These are phyloP conservation scores for Misgurnus anguillicaudatus DNA, from an alignment of 2,113 vertebrate genomes.

Conservation along the genomic window DNA sequence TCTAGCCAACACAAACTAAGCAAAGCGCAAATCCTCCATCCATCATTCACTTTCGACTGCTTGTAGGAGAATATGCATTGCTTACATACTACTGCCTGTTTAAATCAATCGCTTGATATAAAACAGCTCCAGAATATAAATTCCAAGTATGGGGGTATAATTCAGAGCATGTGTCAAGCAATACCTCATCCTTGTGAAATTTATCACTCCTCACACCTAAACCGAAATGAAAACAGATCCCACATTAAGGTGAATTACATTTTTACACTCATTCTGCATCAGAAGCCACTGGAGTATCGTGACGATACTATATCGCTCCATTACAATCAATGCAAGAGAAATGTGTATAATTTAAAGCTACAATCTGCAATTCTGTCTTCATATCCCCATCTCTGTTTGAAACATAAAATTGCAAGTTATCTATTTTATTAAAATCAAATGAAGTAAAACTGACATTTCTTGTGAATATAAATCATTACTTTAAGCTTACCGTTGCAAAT, in stretches of 20 bases:
- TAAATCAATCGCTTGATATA: neutral
- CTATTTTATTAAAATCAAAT: too few species aligned
- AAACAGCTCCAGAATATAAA: neutral
- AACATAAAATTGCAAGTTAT: too few species aligned
- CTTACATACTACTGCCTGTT: conserved; percentile 17
- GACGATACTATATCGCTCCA: neutral
- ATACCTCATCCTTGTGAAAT: neutral
- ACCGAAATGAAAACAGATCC: neutral
- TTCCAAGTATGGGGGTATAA: neutral
- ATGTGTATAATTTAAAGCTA: too few species aligned
- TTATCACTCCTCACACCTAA: neutral
- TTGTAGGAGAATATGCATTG: neutral
- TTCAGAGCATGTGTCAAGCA: conserved; percentile 10
- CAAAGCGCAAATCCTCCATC: neutral
- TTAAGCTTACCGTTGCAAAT: too few species aligned
- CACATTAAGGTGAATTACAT: neutral
- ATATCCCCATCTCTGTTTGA: too few species aligned
- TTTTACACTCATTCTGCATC: neutral
- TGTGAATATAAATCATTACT: too few species aligned
- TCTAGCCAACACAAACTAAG: neutral
- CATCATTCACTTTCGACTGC: conserved; percentile 11
- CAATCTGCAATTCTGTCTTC: too few species aligned
- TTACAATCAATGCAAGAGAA: neutral
- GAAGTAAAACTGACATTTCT: too few species aligned
- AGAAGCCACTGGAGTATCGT: neutral